Evolutionary conservation across 2,888 invertebrate genomes (phyloP), one percentile per base, ranked within the genome.

Genomic region (Teleiodes luculella): DNA sequence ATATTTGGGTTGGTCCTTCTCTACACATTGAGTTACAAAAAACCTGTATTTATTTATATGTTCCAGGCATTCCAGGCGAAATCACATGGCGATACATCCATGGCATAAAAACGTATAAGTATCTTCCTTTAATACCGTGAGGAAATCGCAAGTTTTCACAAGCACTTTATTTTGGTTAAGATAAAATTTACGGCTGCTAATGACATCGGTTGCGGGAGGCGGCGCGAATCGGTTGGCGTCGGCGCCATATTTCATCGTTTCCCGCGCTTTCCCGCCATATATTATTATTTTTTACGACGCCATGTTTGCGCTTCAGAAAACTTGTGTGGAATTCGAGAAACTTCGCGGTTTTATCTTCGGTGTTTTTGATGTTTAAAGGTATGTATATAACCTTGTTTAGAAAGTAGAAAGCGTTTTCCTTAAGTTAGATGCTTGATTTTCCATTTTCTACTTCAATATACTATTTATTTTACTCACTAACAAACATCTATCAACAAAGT

Each of bases 231-330:
- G 74, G 65, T 58, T 61, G 64, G 65, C 43, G 65, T 58, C 61
- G 64, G 65, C 43, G 78, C 77, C 76, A 84, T 86, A 79, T 82
- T 76, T 86, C 79, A 83, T 82, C 68, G 80, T 86, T 86, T 78
- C 72, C 72, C 73, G 75, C 75, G 72, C 67, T 80, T 82, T 80
- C 72, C 74, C 68, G 65, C 70, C 76, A 70, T 83, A 51, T 51
- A 41, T 41, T 51, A 51, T 28, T 24, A 33, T 48, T 50, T 49
- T 50, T 50, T 37, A 16, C 39, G 50, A 39, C 50, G 50, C 37
- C 50, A 50, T 50, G 37, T 50, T 50, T 50, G 33, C 45, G 35
- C 10, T 35, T 35, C 35, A 7, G 35, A 33, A 41, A 48, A 35
- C 48, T 48, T 48, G 18, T 35, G 28, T 18, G 16, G 48, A 35